Conservation (phyloP, 2,888 invertebrate genomes). For the Plebejus anna region DNA sequence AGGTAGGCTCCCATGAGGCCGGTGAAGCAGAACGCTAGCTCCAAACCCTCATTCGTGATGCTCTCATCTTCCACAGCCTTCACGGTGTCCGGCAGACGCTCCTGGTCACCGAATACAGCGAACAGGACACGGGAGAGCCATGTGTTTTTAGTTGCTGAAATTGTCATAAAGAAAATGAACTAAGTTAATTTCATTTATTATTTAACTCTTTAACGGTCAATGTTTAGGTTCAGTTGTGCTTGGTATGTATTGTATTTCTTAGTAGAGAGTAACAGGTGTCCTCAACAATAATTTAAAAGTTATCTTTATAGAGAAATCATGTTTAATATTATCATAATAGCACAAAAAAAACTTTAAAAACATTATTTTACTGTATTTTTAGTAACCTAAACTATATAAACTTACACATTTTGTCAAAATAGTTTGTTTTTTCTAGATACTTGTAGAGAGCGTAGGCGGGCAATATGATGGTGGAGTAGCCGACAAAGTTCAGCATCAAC, state of each 20-base stretch:
- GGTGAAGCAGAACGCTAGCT: conserved; percentile 85
- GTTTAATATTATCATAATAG: no score
- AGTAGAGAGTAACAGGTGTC: no score
- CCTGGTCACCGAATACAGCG: conserved; percentile 60
- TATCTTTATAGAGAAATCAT: no score
- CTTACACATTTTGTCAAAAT: conserved; percentile 88
- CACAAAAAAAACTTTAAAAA: no score
- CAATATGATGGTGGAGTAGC: conserved; percentile 92
- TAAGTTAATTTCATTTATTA: no score
- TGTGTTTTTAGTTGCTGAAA: conserved; percentile 49
- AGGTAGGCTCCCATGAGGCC: conserved; percentile 95
- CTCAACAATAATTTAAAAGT: no score
- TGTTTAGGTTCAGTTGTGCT: no score
- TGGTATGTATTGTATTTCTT: no score
- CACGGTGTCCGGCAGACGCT: conserved; percentile 53
- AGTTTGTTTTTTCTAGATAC: conserved; percentile 88
- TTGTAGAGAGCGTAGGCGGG: conserved; percentile 91
- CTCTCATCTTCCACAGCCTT: conserved; percentile 44
- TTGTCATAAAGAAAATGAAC: background rate
- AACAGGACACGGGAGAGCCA: conserved; percentile 51
- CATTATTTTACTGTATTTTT: no score
- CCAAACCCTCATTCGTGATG: conserved; percentile 48
- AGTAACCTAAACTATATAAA: background rate
- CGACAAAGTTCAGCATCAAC: conserved; percentile 88
- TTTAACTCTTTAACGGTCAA: no score